Percentiles rank a stretch among this genome's conserved stretches.
These are phyloP conservation scores for Botia kubotai DNA, from an alignment of 2,797 vertebrate species.

Conservation along the genomic window DNA sequence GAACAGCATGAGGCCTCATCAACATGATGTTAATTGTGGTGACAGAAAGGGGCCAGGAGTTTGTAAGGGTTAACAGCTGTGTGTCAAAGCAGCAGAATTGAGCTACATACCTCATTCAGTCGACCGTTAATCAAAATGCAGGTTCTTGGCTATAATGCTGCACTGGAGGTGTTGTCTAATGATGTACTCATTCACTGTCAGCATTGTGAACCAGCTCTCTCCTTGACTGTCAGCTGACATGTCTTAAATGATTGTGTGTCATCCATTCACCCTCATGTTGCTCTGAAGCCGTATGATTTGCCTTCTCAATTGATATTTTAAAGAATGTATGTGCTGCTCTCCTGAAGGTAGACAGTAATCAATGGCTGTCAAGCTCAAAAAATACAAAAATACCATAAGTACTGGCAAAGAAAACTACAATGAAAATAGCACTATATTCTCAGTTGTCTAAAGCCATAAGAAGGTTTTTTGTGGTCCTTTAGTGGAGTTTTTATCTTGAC, in stretches of 20 bases:
- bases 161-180: slow-evolving; percentile 43
- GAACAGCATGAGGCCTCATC: neutral
- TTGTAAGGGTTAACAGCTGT: slow-evolving; percentile 10
- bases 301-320: neutral
- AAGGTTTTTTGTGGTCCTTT: no score
- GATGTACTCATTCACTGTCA: slow-evolving; percentile 40
- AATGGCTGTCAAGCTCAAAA: neutral
- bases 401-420: neutral
- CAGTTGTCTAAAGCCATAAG: neutral
- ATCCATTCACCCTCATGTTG: neutral
- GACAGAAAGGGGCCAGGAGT: neutral
- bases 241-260: neutral
- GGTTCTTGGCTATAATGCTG: neutral
- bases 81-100: slow-evolving; percentile 25
- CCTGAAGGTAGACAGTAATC: neutral
- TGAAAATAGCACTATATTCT: neutral
- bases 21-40: slow-evolving; percentile 12
- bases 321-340: neutral
- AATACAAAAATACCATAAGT: neutral
- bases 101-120: neutral
- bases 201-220: slow-evolving; percentile 20
- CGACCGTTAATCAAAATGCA: neutral
- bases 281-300: neutral
- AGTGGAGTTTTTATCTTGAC: no score
- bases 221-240: slow-evolving; percentile 18